Percentiles rank a stretch among this genome's conserved stretches.
phyloP scores from a whole-genome alignment of 2,888 invertebrate species.

The Ethmia dodecea region DNA sequence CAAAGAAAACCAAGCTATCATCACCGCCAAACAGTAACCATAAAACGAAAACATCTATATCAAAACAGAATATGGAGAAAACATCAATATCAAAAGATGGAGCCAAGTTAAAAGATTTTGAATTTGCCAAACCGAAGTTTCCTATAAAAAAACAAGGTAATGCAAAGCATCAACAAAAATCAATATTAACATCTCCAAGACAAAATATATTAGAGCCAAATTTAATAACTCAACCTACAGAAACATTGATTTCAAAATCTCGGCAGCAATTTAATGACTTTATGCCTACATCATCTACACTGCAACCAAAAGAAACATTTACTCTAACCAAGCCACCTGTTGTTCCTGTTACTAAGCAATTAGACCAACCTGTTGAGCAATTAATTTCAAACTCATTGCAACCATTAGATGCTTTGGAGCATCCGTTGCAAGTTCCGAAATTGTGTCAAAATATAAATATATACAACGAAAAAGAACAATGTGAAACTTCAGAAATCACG shows the following conservation, averaged over 20 bases:
- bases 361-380: too few species aligned
- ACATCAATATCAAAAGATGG: constrained; percentile 14
- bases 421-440: too few species aligned
- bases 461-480: constrained; percentile 1
- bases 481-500: constrained; percentile 9
- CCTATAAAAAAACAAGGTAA: constrained; percentile 31
- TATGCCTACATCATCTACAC: too few species aligned
- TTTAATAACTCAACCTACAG: constrained; percentile 12
- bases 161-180: background rate
- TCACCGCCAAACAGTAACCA: constrained; percentile 16
- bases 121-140: constrained; percentile 44
- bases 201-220: background rate
- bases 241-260: constrained; percentile 36
- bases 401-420: background rate
- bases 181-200: background rate
- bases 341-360: too few species aligned
- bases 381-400: constrained; percentile 26
- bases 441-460: too few species aligned
- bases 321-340: too few species aligned
- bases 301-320: too few species aligned
- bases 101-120: constrained; percentile 31
- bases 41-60: constrained; percentile 13
- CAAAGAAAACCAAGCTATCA: constrained; percentile 32
- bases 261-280: constrained; percentile 20
- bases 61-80: constrained; percentile 14